Conservation (phyloP, 2,797 vertebrate genomes). For the Danio albolineatus region DNA sequence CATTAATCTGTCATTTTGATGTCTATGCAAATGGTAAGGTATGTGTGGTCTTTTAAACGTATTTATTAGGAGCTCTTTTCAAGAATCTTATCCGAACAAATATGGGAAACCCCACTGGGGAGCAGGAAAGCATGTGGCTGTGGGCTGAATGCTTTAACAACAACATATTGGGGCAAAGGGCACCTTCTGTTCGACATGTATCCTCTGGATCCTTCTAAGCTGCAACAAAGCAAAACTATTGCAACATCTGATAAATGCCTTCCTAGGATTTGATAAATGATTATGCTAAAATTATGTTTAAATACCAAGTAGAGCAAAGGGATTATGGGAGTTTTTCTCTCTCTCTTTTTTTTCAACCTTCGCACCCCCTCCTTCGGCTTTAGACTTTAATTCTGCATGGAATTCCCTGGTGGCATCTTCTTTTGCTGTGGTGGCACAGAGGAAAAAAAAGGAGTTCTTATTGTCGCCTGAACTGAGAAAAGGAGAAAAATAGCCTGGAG, state of each 20-base stretch:
- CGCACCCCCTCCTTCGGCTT: conserved; percentile 18
- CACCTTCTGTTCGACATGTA: conserved; percentile 16
- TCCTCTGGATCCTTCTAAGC: conserved; percentile 20
- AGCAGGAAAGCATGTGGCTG: conserved; percentile 22
- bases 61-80: conserved; percentile 80
- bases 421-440: conserved; percentile 30
- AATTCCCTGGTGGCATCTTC: conserved; percentile 60
- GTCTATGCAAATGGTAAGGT: conserved; percentile 56
- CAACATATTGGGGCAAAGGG: conserved; percentile 12
- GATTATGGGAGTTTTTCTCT: conserved; percentile 66
- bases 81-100: conserved; percentile 75
- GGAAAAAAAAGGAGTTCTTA: conserved; percentile 27
- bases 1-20: conserved; percentile 76
- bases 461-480: conserved; percentile 38
- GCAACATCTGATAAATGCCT: conserved; percentile 26
- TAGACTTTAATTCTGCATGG: conserved; percentile 65
- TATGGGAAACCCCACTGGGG: conserved; percentile 41
- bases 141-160: conserved; percentile 28
- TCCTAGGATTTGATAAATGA: conserved; percentile 64
- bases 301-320: conserved; percentile 60
- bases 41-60: conserved; percentile 60
- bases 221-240: conserved; percentile 7
- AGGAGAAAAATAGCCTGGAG: conserved; percentile 56
- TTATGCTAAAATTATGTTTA: conserved; percentile 58
- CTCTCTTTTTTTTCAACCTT: conserved; percentile 55